Evolutionary conservation across 2,113 vertebrate genomes (phyloP).

Genomic region (Peromyscus maniculatus): DNA sequence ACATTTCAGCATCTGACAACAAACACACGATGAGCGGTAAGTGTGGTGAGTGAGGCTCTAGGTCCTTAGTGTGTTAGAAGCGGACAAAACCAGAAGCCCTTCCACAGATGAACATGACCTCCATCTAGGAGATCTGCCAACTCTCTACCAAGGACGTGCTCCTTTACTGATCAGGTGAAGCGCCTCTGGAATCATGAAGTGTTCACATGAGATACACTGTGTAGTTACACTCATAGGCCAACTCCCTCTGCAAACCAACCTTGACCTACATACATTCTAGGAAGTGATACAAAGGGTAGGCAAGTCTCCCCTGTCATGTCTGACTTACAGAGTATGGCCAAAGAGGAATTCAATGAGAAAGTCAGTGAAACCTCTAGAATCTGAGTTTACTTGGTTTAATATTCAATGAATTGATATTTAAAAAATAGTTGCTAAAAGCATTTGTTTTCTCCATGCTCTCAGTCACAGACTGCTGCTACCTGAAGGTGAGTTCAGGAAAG

Average conservation of each 20-base stretch:
- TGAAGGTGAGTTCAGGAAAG: conserved; percentile 31
- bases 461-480: not conserved
- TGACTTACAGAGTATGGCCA: not conserved
- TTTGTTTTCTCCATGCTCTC: conserved; percentile 18
- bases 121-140: not conserved
- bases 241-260: conserved; percentile 9
- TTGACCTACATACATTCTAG: not conserved
- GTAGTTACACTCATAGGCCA: not conserved
- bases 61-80: conserved; percentile 80
- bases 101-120: conserved; percentile 49
- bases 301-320: not conserved
- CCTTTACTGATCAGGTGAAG: not conserved
- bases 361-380: not conserved
- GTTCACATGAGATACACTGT: not conserved
- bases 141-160: not conserved
- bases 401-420: not conserved
- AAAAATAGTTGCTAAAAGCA: not conserved
- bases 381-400: conserved; percentile 56
- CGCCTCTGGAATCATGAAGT: not conserved
- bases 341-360: not conserved
- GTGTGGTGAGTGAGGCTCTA: conserved; percentile 49
- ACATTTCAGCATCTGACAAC: conserved; percentile 67
- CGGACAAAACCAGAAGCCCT: conserved; percentile 72
- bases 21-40: conserved; percentile 62
- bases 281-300: not conserved